Evolutionary conservation across 2,888 invertebrate genomes (phyloP), one percentile per base, ranked within the genome.

Genomic region (Pediacus dermestoides): DNA sequence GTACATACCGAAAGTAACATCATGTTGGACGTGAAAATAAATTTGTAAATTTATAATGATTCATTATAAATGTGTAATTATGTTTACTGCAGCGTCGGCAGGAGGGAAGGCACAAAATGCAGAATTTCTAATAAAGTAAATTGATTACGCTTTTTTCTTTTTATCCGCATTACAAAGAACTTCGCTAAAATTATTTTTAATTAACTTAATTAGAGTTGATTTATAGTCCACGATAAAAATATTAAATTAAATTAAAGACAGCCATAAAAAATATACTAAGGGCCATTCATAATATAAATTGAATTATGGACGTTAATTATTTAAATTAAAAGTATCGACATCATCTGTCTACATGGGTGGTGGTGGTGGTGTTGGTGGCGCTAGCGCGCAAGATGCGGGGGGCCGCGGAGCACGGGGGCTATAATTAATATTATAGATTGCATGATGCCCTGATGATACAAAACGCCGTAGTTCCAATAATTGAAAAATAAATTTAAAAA

Each of bases 221-320:
- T 68, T 67, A 68, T 68, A 61, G 63, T 60, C 58, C 48, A 53
- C 60, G 65, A 64, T 66, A 66, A 67, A 68, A 70, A 70, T 68
- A 68, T 66, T 64, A 66, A 67, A 68, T 67, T 65, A 65, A 67
- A 66, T 64, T 63, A 64, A 65, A 67, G 65, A 63, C 64, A 55
- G 63, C 57, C 60, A 61, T 63, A 64, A 64, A 66, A 62, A 63
- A 62, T 60, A 60, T 52, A 55, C 46, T 34, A 38, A 28, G 41
- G 31, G 46, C 46, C 49, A 46, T 49, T 46, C 49, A 49, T 49
- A 48, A 49, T 46, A 34, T 46, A 49, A 52, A 50, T 52, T 52
- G 54, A 52, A 52, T 52, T 52, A 52, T 46, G 48, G 43, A 42
- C 50, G 50, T 51, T 54, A 54, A 54, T 54, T 52, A 51, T 53